Evolutionary conservation across 2,113 vertebrate genomes (phyloP), one percentile per base, ranked within the genome.

Genomic region (Chiloscyllium plagiosum): DNA sequence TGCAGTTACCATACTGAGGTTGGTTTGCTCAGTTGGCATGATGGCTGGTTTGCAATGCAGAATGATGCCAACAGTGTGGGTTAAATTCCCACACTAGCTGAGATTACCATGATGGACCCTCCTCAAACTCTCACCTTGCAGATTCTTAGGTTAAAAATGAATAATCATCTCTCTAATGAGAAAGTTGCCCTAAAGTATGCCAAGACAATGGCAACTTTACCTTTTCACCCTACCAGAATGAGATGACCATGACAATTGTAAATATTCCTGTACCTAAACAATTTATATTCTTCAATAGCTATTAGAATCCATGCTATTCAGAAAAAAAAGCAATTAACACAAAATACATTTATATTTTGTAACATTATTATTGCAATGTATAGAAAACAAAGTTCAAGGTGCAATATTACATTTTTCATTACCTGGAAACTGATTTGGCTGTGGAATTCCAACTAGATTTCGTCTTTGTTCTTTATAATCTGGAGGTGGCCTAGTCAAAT

Each of bases 391-490:
- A 72, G 15, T 95, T 42, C 69, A 72, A 95, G 4, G 26, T 52
- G 0, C n/a, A 76, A 95, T 52, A 42, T 42, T 95, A 50, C 5
- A 22, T 50, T 47, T 69, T 42, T 26, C 22, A 61, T 97, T 97
- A 99, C 99, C 98, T 96, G 98, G 96, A 96, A 98, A 99, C 70
- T 98, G 97, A 95, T 97, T 98, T 96, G 97, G 92, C 96, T 98
- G 98, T 86, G 98, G 98, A 95, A 98, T 97, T 96, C 96, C 98
- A 96, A 98, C 98, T 96, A 98, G 96, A 0, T 96, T 98, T 96
- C 97, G 98, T 97, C 98, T 98, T 87, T 99, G 97, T 96, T 99
- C 99, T 97, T 99, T 99, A 96, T 99, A 99, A 96, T 99, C 99
- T 26, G 99, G 99, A 4, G 99, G 99, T 3, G 98, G 99, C 96